These are phyloP conservation scores for Cephalophus harveyi DNA, from an alignment of 2,113 vertebrate genomes.

Conservation along the genomic window DNA sequence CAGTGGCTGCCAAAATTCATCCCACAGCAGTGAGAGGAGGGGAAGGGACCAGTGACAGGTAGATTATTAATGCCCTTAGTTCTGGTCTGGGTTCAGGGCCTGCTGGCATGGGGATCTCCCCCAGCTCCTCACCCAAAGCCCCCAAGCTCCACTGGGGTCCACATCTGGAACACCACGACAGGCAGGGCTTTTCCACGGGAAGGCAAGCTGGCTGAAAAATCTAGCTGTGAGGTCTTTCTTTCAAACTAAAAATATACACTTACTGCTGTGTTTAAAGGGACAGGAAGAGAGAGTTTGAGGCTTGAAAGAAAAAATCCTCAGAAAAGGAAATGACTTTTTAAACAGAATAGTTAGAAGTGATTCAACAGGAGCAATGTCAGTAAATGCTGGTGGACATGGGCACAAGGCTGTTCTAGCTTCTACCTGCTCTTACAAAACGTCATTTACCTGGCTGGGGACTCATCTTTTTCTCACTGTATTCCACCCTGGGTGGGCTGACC, in stretches of 20 bases:
- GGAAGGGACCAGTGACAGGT: background rate
- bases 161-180: background rate
- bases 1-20: background rate
- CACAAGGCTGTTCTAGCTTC: background rate
- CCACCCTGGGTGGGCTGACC: background rate
- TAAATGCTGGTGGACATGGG: fast-evolving
- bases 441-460: background rate
- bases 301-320: background rate
- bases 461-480: background rate
- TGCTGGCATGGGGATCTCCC: background rate
- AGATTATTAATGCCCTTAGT: background rate
- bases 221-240: background rate
- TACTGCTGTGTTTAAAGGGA: background rate
- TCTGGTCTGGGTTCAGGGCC: background rate
- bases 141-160: background rate
- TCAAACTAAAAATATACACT: background rate
- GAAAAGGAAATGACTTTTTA: background rate
- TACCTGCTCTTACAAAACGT: background rate
- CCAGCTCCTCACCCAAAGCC: background rate
- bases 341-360: background rate
- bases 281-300: background rate
- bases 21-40: background rate
- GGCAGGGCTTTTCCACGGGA: background rate
- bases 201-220: background rate
- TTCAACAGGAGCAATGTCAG: fast-evolving